Evolutionary conservation across 2,113 vertebrate genomes (phyloP).

Genomic region (Hylia prasina): DNA sequence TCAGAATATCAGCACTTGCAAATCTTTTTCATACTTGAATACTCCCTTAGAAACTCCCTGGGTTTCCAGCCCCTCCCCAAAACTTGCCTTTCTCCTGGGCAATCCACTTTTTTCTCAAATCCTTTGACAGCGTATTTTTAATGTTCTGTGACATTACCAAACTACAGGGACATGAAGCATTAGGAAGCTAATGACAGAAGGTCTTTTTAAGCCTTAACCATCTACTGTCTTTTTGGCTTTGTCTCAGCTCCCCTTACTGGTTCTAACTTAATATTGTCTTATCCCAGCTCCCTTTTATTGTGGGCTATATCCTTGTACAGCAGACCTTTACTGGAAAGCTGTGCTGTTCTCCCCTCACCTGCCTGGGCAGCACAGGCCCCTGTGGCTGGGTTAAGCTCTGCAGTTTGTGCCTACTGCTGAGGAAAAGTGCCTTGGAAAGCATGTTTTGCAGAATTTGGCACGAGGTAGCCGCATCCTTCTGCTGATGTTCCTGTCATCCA

Average conservation of each 20-base stretch:
- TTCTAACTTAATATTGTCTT: not conserved
- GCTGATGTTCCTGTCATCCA: constrained; percentile 2
- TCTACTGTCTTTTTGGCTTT: not conserved
- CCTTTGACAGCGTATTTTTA: not conserved
- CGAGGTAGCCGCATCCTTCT: not conserved
- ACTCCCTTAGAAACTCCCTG: not conserved
- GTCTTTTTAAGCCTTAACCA: not conserved
- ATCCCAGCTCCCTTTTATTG: not conserved
- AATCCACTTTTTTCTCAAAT: not conserved
- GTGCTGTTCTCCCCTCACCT: not conserved
- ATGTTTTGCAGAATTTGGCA: not conserved
- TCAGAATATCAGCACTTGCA: not conserved
- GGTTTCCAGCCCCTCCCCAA: not conserved
- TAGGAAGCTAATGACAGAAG: not conserved
- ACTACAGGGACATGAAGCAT: not conserved
- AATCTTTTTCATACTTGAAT: not conserved
- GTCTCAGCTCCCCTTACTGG: not conserved
- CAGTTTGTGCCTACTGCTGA: not conserved
- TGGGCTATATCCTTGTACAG: not conserved
- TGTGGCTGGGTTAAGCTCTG: not conserved
- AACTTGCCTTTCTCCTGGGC: not conserved
- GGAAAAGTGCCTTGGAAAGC: constrained; percentile 21
- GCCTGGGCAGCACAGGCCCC: not conserved
- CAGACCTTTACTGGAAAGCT: not conserved
- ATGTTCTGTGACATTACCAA: not conserved